phyloP scores from a whole-genome alignment of 2,113 vertebrate species.

The Alectura lathami region DNA sequence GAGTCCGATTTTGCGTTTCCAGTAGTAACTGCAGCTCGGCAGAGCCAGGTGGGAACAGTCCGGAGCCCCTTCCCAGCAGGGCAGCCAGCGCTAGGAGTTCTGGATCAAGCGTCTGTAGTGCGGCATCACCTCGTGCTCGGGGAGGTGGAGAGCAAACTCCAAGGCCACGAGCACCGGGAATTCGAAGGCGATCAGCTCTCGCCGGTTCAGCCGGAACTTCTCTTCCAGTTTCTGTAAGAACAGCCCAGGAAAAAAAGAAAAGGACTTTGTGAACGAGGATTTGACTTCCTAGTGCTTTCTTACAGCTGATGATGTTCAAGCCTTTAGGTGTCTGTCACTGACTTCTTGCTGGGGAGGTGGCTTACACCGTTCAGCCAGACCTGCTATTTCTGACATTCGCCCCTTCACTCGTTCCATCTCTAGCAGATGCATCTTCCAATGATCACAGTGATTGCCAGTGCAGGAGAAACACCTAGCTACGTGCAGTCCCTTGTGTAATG shows the following conservation, averaged over 20 bases:
- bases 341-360: not conserved
- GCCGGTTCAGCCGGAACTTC: constrained; percentile 93
- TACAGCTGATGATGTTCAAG: not conserved
- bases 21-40: constrained; percentile 32
- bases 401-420: not conserved
- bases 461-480: not conserved
- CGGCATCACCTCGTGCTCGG: constrained; percentile 95
- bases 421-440: not conserved
- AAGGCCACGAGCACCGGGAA: constrained; percentile 96
- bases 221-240: constrained; percentile 94
- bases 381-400: not conserved
- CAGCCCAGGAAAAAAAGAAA: not conserved
- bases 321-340: rapidly evolving
- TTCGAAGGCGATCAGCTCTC: constrained; percentile 97
- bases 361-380: not conserved
- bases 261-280: not conserved
- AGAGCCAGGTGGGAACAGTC: constrained; percentile 44
- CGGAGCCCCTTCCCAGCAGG: constrained; percentile 59
- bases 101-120: constrained; percentile 97
- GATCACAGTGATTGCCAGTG: not conserved
- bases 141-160: constrained; percentile 97
- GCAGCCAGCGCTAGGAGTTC: constrained; percentile 88
- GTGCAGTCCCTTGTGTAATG: not conserved
- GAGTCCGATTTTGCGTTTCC: constrained; percentile 63
- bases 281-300: not conserved